Evolutionary conservation across 2,888 invertebrate species (phyloP), one percentile per base, ranked within the genome.

Genomic region (Platypus cylindrus): DNA sequence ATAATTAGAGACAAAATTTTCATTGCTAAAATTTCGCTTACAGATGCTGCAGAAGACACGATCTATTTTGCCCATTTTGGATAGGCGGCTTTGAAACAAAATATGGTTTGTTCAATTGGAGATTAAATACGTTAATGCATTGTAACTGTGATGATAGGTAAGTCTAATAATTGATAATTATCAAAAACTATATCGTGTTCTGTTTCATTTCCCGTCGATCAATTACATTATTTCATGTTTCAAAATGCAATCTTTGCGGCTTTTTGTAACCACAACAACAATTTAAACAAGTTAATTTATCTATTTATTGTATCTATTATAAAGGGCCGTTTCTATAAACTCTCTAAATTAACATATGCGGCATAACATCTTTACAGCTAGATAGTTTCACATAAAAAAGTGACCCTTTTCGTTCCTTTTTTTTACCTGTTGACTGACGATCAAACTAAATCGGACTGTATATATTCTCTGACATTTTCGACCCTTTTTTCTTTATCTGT

Each of bases 141-240:
- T 93, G 93, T 65, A 73, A 78, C 47, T 93, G 93, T 59, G 93
- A 93, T 60, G 80, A 84, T 65, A 78, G 84, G 87, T 86, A 68
- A 63, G 73, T 27, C 9, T 9, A 5, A 20, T 20, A 20, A 7
- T 25, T 25, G n/a, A n/a, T n/a, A n/a, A n/a, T n/a, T n/a, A n/a
- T n/a, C n/a, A n/a, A n/a, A n/a, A n/a, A n/a, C n/a, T n/a, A n/a
- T n/a, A n/a, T n/a, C n/a, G n/a, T n/a, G n/a, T n/a, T n/a, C n/a
- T n/a, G n/a, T n/a, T n/a, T n/a, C n/a, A n/a, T n/a, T n/a, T n/a
- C n/a, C n/a, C n/a, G n/a, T n/a, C n/a, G n/a, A n/a, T n/a, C n/a
- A n/a, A n/a, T n/a, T n/a, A n/a, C n/a, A n/a, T n/a, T n/a, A n/a
- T n/a, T n/a, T n/a, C n/a, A n/a, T n/a, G n/a, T n/a, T n/a, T n/a